Conservation (phyloP, 2,888 invertebrate genomes). For the Zelleria hepariella region DNA sequence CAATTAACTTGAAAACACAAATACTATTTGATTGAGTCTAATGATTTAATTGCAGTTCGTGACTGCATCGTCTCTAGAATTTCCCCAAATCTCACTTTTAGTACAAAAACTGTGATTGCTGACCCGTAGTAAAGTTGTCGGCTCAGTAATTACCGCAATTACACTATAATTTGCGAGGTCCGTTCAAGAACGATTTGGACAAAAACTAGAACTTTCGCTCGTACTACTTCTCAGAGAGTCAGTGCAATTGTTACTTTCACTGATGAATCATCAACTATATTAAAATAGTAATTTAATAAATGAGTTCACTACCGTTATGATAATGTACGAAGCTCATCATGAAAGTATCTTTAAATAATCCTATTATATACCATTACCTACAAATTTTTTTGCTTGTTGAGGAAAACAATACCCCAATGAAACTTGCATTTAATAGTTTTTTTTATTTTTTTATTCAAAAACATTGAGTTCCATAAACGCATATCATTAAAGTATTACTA, state of each 20-base stretch:
- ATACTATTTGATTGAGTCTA: not conserved
- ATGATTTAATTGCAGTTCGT: not conserved
- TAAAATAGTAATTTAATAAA: constrained; percentile 25
- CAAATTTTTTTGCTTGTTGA: too few relatives aligned
- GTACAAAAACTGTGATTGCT: constrained; percentile 1
- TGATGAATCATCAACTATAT: constrained; percentile 23
- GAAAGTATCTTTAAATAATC: too few relatives aligned
- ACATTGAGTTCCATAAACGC: too few relatives aligned
- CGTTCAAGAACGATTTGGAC: constrained; percentile 21
- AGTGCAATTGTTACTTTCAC: not conserved
- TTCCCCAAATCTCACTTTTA: not conserved
- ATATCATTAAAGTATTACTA: too few relatives aligned
- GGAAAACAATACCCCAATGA: too few relatives aligned
- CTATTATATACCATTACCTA: too few relatives aligned
- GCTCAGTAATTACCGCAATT: constrained; percentile 22
- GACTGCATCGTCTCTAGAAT: not conserved
- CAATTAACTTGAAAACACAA: not conserved
- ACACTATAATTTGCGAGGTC: constrained; percentile 18
- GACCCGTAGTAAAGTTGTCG: constrained; percentile 37
- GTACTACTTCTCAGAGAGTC: not conserved
- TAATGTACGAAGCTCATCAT: too few relatives aligned
- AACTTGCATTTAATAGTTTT: too few relatives aligned
- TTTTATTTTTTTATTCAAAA: too few relatives aligned
- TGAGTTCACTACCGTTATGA: not conserved
- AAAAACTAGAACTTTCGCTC: constrained; percentile 20